Base-by-base conservation (phyloP, 2,113 vertebrate genomes). In the Xyliphius kryptos region DNA sequence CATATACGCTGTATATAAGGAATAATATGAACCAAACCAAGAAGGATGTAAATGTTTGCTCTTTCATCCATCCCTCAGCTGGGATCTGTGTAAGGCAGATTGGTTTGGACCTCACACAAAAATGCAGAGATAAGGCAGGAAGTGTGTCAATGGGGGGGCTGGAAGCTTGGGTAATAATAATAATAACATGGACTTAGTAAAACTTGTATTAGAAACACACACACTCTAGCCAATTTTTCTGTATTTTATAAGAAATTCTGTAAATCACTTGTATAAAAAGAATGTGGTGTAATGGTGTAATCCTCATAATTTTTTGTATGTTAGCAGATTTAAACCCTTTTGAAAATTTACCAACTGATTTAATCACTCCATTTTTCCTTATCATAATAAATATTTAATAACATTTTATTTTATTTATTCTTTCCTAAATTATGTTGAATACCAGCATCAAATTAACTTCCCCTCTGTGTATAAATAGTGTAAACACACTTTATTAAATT, bases 21-120 rank as follows among this genome's bases (percentile, higher is more conserved):
- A n/a, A n/a, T n/a, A n/a, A n/a, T n/a, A n/a, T n/a, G n/a, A n/a
- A n/a, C n/a, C n/a, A n/a, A n/a, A n/a, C n/a, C n/a, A n/a, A n/a
- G n/a, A n/a, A n/a, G n/a, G n/a, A n/a, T n/a, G n/a, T n/a, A n/a
- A n/a, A n/a, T n/a, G n/a, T n/a, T n/a, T n/a, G n/a, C 6, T 1
- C 49, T 26, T 17, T 32, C 64, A 10, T n/a, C 8, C 11, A 13
- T 5, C 47, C 32, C 43, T 38, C 14, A 26, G 41, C 38, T 2
- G 16, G 22, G 57, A 41, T 55, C 56, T 19, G 22, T 56, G 50
- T n/a, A n/a, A n/a, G n/a, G n/a, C n/a, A n/a, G n/a, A 76, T 63
- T 65, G 54, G 71, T 73, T 57, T 61, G 37, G 37, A 48, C 61
- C 56, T 73, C 68, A 66, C 53, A 59, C 58, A 73, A 66, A 63